Base-by-base conservation (phyloP, 2,888 invertebrate genomes). In the Campopleginae sp. region DNA sequence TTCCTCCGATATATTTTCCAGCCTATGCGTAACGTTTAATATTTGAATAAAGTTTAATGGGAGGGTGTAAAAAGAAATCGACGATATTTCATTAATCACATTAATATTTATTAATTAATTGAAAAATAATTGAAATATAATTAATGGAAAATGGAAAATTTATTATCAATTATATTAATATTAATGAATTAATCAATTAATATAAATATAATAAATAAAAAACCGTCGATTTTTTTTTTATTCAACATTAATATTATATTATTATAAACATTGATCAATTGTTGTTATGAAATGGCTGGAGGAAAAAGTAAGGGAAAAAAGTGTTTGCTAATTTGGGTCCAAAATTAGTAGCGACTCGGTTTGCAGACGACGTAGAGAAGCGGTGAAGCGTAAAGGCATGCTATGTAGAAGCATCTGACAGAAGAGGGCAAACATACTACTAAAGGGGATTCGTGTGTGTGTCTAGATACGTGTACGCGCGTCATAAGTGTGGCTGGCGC, bases 401-500 rank as follows among this genome's bases (percentile, higher is more conserved):
- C 65, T 84, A 82, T 76, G 74, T 42, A 61, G 80, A 77, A 68
- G 82, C 83, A 85, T 83, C 61, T 65, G 85, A 84, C 63, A 80
- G 48, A 85, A 85, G 79, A 78, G 79, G 84, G 78, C 79, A 81
- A 87, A 85, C 80, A 86, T 84, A 86, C 85, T 70, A 80, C 14
- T 65, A 33, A 51, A 54, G 23, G 38, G 54, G 42, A 44, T 70
- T 71, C 54, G 77, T 71, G 83, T 82, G 85, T 86, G 80, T 86
- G 86, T 86, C 38, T 38, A 84, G 87, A 85, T 87, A 88, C 89
- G 87, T 80, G 84, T 91, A 85, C 92, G 91, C 90, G 88, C 91
- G 92, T 91, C 92, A 91, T 92, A 93, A 93, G 93, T 92, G 92
- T 93, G 93, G 88, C 92, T 88, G 91, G 90, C 93, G 91, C 89